phyloP scores from a whole-genome alignment of 2,888 invertebrate species.

The Patella pellucida region DNA sequence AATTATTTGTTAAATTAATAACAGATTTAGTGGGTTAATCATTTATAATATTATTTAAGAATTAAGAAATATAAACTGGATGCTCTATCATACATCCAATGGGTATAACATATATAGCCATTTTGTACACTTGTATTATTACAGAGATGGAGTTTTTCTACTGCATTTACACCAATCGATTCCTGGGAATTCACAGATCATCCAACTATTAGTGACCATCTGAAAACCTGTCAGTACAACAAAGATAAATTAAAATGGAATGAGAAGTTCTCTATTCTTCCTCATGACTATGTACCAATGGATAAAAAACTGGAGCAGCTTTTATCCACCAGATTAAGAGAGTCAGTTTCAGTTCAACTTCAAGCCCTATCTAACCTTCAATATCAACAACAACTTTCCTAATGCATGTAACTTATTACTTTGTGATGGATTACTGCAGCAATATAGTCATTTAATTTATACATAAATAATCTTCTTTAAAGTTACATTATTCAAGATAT shows the following conservation, averaged over 20 bases:
- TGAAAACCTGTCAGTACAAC: conserved; percentile 70
- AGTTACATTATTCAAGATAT: too few species aligned
- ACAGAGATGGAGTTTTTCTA: conserved; percentile 72
- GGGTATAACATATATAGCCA: not conserved
- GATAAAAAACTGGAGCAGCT: conserved; percentile 19
- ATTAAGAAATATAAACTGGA: not conserved
- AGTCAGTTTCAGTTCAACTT: conserved; percentile 19
- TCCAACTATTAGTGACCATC: conserved; percentile 68
- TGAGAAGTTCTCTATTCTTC: conserved; percentile 26
- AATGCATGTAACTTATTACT: too few species aligned
- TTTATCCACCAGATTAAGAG: conserved; percentile 15
- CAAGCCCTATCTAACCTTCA: not conserved
- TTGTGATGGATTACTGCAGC: too few species aligned
- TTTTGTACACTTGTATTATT: conserved; percentile 24
- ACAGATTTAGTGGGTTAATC: not conserved
- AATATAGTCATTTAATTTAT: too few species aligned
- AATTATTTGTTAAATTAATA: not conserved
- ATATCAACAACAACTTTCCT: too few species aligned
- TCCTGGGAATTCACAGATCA: conserved; percentile 69
- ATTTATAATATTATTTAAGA: not conserved
- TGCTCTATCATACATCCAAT: not conserved
- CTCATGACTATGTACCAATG: conserved; percentile 15
- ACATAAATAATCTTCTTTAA: too few species aligned
- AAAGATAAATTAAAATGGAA: conserved; percentile 38
- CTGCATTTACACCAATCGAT: conserved; percentile 69